Evolutionary conservation across 1,140 invertebrate species (phyloP).

Genomic region (Microplitis mediator): DNA sequence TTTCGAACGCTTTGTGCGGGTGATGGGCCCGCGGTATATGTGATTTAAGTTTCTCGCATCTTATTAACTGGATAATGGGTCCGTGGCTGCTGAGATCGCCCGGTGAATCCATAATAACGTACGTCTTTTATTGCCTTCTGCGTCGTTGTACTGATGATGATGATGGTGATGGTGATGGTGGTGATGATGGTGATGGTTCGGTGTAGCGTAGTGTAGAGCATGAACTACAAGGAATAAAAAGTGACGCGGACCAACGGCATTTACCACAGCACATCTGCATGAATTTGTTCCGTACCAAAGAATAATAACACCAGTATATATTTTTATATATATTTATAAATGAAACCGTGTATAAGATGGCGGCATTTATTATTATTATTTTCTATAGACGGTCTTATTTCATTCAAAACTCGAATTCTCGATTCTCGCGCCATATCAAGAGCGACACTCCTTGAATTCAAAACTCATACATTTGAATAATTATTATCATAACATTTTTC

Average conservation of each 20-base stretch:
- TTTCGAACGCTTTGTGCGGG: constrained; percentile 23
- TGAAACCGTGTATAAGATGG: background rate
- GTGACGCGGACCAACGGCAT: too few relatives aligned
- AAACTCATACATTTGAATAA: too few relatives aligned
- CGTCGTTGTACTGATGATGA: background rate
- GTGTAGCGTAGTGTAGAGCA: background rate
- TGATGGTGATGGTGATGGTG: background rate
- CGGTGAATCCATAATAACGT: constrained; percentile 53
- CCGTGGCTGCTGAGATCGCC: constrained; percentile 41
- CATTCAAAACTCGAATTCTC: too few relatives aligned
- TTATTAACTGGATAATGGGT: constrained; percentile 49
- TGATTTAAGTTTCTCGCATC: constrained; percentile 51
- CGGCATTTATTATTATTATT: background rate
- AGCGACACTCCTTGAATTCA: too few relatives aligned
- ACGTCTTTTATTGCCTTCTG: constrained; percentile 40
- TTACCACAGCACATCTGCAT: constrained; percentile 36
- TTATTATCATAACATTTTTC: too few relatives aligned
- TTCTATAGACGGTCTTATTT: too few relatives aligned
- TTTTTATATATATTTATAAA: background rate
- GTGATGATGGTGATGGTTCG: background rate
- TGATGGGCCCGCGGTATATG: constrained; percentile 22
- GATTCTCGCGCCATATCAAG: too few relatives aligned
- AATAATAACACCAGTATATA: background rate
- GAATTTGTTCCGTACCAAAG: constrained; percentile 45
- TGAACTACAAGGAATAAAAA: background rate